Conservation (phyloP, 1,140 invertebrate species). For the Brachionus rotundiformis region DNA sequence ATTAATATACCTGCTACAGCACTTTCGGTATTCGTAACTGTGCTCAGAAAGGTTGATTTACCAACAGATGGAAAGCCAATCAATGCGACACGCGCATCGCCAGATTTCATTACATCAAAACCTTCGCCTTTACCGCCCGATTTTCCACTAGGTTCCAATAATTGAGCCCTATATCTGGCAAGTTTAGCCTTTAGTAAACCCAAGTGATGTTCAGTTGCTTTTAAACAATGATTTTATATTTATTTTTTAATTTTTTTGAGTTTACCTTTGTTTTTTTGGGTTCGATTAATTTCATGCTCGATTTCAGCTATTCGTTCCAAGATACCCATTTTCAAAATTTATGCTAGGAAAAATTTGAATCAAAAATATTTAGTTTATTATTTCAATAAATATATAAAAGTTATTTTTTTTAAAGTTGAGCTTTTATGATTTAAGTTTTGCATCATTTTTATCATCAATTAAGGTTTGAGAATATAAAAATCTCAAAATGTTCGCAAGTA, state of each 20-base stretch:
- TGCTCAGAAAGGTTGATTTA: slow-evolving; percentile 90
- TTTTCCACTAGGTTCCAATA: slow-evolving; percentile 96
- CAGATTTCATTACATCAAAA: slow-evolving; percentile 99
- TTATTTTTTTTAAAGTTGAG: neutral
- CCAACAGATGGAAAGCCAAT: slow-evolving; percentile 98
- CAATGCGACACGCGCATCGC: slow-evolving; percentile 97
- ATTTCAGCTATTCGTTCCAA: slow-evolving; percentile 51
- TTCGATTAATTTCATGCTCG: slow-evolving; percentile 81
- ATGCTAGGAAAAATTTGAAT: neutral
- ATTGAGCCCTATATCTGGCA: slow-evolving; percentile 90
- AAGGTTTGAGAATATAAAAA: too few species aligned
- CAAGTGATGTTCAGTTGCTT: slow-evolving; percentile 95
- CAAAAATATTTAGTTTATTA: neutral
- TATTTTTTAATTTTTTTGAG: slow-evolving; percentile 22
- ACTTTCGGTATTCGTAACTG: slow-evolving; percentile 75
- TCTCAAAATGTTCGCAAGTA: too few species aligned
- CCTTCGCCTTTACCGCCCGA: slow-evolving; percentile 81
- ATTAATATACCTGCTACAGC: slow-evolving; percentile 56
- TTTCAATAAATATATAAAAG: neutral
- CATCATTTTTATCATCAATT: too few species aligned
- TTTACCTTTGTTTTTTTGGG: slow-evolving; percentile 89
- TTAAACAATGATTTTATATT: neutral
- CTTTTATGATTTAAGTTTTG: neutral
- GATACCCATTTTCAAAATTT: slow-evolving; percentile 48
- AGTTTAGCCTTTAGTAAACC: slow-evolving; percentile 92